These are phyloP conservation scores for Nothura maculosa DNA, from an alignment of 2,797 vertebrate species.

Conservation along the genomic window DNA sequence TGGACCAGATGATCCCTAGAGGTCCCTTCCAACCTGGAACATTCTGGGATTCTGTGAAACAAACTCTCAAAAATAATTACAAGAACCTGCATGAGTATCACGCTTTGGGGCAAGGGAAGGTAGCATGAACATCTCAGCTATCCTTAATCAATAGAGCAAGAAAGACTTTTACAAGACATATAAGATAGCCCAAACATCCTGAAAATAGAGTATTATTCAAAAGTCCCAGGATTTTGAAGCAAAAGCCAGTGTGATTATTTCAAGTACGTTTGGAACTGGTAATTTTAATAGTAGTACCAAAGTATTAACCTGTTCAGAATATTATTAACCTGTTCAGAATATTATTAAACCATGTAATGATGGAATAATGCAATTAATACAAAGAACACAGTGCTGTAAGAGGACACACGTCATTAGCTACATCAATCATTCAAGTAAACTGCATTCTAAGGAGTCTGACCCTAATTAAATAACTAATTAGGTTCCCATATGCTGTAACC, in stretches of 20 bases:
- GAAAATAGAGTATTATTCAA: accelerated
- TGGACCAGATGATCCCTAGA: no score
- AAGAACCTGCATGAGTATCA: accelerated
- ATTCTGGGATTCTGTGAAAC: no score
- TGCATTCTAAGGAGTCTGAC: conserved; percentile 44
- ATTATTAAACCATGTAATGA: conserved; percentile 13
- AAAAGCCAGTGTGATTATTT: not conserved
- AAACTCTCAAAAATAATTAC: accelerated
- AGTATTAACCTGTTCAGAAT: conserved; percentile 1
- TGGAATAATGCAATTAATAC: conserved; percentile 50
- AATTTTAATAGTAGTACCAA: not conserved
- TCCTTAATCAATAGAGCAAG: not conserved
- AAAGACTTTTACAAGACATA: not conserved
- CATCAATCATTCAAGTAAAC: conserved; percentile 42
- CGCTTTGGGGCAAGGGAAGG: not conserved
- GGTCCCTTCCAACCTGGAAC: no score
- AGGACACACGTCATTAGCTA: conserved; percentile 33
- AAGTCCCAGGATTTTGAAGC: accelerated
- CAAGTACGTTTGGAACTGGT: not conserved
- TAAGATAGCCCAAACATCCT: not conserved
- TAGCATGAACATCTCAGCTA: not conserved
- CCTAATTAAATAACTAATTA: conserved; percentile 71
- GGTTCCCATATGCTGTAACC: not conserved
- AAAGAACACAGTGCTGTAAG: conserved; percentile 58
- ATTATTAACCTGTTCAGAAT: not conserved